A percentile compares a stretch with the other conserved stretches of the same genome.
phyloP scores from a whole-genome alignment of 2,888 invertebrate genomes.

The Eueremaeus valkanovi region DNA sequence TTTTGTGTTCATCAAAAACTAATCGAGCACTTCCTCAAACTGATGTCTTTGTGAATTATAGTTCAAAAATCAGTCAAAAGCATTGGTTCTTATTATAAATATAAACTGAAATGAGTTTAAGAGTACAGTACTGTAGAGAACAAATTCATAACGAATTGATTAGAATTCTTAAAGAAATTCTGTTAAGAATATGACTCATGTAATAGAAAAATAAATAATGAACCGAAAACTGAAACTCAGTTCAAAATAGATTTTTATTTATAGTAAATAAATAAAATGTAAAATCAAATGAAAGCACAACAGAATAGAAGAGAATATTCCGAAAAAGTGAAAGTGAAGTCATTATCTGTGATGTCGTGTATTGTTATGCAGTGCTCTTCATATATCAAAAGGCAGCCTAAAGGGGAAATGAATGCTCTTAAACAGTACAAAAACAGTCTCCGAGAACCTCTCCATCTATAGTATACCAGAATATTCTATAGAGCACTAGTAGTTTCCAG shows the following conservation, averaged over 20 bases:
- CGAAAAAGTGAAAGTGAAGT: background rate
- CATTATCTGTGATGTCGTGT: slow-evolving; percentile 8
- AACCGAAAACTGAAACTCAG: background rate
- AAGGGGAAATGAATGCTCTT: slow-evolving; percentile 34
- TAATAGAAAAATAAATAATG: too few species aligned
- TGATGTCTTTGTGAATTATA: too few species aligned
- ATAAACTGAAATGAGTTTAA: too few species aligned
- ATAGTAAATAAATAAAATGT: background rate
- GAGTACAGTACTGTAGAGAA: too few species aligned
- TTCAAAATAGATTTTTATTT: background rate
- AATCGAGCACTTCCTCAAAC: too few species aligned
- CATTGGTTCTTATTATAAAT: too few species aligned
- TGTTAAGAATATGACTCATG: too few species aligned
- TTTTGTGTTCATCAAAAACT: too few species aligned
- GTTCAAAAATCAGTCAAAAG: too few species aligned
- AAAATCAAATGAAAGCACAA: background rate
- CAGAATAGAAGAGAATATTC: background rate
- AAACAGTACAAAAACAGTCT: slow-evolving; percentile 30
- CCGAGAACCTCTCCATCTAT: slow-evolving; percentile 27
- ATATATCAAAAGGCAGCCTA: slow-evolving; percentile 35
- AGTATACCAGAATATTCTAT: slow-evolving; percentile 2
- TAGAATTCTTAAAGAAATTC: background rate
- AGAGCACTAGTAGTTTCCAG: background rate
- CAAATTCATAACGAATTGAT: background rate
- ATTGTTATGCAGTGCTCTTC: slow-evolving; percentile 28